phyloP scores from a whole-genome alignment of 2,888 invertebrate species.

The Leucophora obtusa region DNA sequence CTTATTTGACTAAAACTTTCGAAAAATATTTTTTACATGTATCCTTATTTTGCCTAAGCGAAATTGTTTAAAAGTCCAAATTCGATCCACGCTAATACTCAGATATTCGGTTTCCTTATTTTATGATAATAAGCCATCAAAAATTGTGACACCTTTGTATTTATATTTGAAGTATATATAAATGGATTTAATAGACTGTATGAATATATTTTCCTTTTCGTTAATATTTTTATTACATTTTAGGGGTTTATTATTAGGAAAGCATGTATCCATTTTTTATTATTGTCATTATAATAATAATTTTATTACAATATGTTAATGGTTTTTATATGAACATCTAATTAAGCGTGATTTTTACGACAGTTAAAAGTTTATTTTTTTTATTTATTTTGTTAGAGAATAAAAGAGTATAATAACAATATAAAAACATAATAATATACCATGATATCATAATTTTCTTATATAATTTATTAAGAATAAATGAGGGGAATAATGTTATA shows the following conservation, averaged over 20 bases:
- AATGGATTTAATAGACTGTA: conserved; percentile 23
- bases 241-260: background rate
- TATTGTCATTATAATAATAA: conserved; percentile 44
- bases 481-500: too few species aligned
- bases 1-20: too few species aligned
- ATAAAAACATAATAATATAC: background rate
- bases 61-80: too few species aligned
- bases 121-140: conserved; percentile 33
- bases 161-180: conserved; percentile 12
- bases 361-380: conserved; percentile 14
- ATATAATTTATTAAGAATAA: too few species aligned
- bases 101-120: background rate
- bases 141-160: conserved; percentile 31
- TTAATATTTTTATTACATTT: conserved; percentile 30
- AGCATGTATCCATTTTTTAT: conserved; percentile 10
- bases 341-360: conserved; percentile 53
- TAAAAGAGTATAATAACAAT: background rate
- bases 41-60: too few species aligned
- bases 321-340: conserved; percentile 41
- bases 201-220: background rate
- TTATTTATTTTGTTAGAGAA: background rate
- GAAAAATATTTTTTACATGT: too few species aligned
- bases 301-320: conserved; percentile 54
- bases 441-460: background rate
- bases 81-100: background rate